Evolutionary conservation across 1,140 invertebrate genomes (phyloP).

Genomic region (Temnothorax nylanderi): DNA sequence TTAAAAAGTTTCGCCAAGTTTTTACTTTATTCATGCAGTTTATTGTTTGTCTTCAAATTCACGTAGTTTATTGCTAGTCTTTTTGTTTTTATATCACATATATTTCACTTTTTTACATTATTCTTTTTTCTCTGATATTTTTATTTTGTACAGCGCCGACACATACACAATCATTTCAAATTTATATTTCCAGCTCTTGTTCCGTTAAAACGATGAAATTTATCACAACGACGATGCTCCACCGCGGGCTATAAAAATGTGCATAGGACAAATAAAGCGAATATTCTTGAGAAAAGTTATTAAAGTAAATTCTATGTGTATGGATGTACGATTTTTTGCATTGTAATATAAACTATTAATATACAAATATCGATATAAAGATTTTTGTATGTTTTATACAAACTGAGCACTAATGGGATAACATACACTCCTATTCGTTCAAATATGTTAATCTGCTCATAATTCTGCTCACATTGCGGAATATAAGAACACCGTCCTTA

Average conservation of each 20-base stretch:
- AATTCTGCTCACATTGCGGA: not conserved
- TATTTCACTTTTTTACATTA: slow-evolving; percentile 6
- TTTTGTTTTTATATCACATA: slow-evolving; percentile 17
- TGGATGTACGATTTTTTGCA: not conserved
- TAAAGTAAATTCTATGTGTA: not conserved
- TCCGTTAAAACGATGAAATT: slow-evolving; percentile 24
- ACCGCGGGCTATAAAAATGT: not conserved
- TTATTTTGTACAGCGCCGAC: slow-evolving; percentile 4
- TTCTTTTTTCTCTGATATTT: not conserved
- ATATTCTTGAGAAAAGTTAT: slow-evolving; percentile 27
- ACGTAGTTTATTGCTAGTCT: not conserved
- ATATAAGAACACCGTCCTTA: not conserved
- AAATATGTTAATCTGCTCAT: slow-evolving; percentile 17
- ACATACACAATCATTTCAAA: slow-evolving; percentile 3
- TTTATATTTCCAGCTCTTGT: slow-evolving; percentile 25
- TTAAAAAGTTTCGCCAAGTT: not conserved
- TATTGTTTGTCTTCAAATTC: not conserved
- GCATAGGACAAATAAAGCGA: slow-evolving; percentile 1
- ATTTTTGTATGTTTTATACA: not conserved
- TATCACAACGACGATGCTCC: slow-evolving; percentile 10
- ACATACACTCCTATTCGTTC: not conserved
- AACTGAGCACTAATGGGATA: not conserved
- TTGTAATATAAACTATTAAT: not conserved
- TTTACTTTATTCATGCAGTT: not conserved
- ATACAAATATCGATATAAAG: slow-evolving; percentile 11